Evolutionary conservation across 1,140 invertebrate genomes (phyloP).

Genomic region (Drosophila gunungcola): DNA sequence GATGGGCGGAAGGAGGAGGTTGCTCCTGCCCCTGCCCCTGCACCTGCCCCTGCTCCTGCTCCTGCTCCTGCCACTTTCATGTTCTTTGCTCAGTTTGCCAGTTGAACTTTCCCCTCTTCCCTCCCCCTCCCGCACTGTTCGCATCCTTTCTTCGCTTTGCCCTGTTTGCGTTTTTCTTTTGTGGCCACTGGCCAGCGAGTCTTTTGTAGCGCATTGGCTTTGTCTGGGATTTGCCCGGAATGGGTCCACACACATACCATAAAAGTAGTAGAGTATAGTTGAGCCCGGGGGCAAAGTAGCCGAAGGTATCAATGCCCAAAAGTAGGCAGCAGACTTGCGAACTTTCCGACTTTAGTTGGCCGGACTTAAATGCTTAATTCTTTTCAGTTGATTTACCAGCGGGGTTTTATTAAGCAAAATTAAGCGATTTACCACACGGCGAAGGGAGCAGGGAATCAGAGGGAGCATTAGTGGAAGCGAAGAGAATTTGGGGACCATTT

Average conservation of each 20-base stretch:
- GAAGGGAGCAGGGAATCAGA: constrained; percentile 40
- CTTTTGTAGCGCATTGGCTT: constrained; percentile 74
- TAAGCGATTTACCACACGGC: constrained; percentile 60
- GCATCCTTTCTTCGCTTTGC: constrained; percentile 31
- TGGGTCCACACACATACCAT: constrained; percentile 22
- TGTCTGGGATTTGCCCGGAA: constrained; percentile 68
- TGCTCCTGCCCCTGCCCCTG: constrained; percentile 13
- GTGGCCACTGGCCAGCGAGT: constrained; percentile 40
- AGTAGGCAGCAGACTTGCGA: constrained; percentile 43
- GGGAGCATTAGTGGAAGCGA: constrained; percentile 7
- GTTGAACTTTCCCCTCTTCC: constrained; percentile 45
- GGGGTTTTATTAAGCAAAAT: constrained; percentile 64
- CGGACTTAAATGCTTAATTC: constrained; percentile 72
- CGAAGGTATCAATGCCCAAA: constrained; percentile 56
- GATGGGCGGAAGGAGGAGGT: constrained; percentile 14
- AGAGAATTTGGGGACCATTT: background rate
- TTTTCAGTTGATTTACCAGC: constrained; percentile 40
- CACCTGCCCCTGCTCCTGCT: background rate
- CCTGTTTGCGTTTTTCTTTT: constrained; percentile 55
- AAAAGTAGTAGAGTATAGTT: background rate
- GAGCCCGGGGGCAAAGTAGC: constrained; percentile 29
- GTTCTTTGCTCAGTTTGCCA: constrained; percentile 69
- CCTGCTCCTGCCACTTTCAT: constrained; percentile 53
- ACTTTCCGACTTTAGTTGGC: constrained; percentile 45
- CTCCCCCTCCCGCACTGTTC: background rate